Percentiles rank a stretch among this genome's conserved stretches.
phyloP scores from a whole-genome alignment of 2,113 vertebrate species.

The Oostethus manadensis region DNA sequence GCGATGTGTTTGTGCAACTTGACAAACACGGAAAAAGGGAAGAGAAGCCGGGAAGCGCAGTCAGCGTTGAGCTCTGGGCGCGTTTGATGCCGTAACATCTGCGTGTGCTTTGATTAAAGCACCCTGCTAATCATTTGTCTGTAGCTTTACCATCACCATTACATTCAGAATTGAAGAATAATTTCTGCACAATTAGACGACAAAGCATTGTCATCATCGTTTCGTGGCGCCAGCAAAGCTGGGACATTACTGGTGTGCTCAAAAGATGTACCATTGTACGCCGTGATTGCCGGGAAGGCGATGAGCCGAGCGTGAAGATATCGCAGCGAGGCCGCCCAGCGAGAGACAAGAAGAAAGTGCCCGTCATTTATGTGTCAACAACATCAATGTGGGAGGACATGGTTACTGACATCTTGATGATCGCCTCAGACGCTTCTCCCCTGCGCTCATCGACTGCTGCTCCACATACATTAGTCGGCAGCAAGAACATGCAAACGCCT shows the following conservation, averaged over 20 bases:
- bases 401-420: constrained; percentile 71
- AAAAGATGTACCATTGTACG: constrained; percentile 13
- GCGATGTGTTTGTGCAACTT: constrained; percentile 26
- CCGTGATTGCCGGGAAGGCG: constrained; percentile 32
- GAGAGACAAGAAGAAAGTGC: constrained; percentile 64
- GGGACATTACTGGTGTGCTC: neutral
- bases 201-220: neutral
- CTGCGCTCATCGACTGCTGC: constrained; percentile 53
- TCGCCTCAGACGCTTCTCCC: constrained; percentile 59
- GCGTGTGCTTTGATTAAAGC: constrained; percentile 1
- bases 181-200: constrained; percentile 8
- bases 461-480: constrained; percentile 65
- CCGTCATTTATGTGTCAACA: constrained; percentile 69
- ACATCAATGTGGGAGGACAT: constrained; percentile 69
- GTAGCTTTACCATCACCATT: neutral
- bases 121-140: neutral
- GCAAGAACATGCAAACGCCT: constrained; percentile 32
- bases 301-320: constrained; percentile 50
- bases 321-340: constrained; percentile 47
- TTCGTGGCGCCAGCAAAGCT: constrained; percentile 2
- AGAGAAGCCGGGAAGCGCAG: no score
- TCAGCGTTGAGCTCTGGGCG: neutral
- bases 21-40: constrained; percentile 7
- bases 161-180: constrained; percentile 8
- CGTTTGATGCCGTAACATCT: neutral